Conservation (phyloP, 2,888 invertebrate species). For the Epirrhoe alternata region DNA sequence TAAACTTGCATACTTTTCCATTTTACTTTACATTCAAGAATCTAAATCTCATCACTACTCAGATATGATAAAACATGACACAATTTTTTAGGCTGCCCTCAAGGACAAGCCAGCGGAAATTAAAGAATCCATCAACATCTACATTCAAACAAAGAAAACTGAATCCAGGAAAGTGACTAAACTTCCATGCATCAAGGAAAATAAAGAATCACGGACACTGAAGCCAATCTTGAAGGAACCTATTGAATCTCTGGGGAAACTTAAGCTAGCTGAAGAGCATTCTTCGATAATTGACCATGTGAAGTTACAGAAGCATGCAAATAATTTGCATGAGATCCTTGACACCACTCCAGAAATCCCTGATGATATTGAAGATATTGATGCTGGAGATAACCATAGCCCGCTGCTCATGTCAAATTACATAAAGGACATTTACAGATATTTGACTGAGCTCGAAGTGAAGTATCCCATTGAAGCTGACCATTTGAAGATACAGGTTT, state of each 20-base stretch:
- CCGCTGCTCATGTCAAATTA: constrained; percentile 93
- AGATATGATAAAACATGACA: neutral
- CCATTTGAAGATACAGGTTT: constrained; percentile 88
- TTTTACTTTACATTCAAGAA: too few species aligned
- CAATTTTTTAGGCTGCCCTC: constrained; percentile 57
- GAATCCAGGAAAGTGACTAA: constrained; percentile 60
- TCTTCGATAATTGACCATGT: constrained; percentile 28
- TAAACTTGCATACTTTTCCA: too few species aligned
- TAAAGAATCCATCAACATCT: constrained; percentile 60
- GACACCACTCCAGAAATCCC: constrained; percentile 58
- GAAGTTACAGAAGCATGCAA: constrained; percentile 22
- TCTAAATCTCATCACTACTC: neutral
- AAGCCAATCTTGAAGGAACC: constrained; percentile 68
- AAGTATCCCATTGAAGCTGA: constrained; percentile 87
- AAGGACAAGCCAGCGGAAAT: constrained; percentile 66
- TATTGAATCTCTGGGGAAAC: constrained; percentile 68
- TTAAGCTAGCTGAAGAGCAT: constrained; percentile 53
- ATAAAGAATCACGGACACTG: constrained; percentile 52
- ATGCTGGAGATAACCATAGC: constrained; percentile 89
- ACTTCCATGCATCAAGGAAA: constrained; percentile 61
- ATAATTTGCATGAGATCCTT: constrained; percentile 12
- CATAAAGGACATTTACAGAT: constrained; percentile 94
- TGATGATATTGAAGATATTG: constrained; percentile 88
- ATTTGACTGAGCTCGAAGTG: constrained; percentile 90
- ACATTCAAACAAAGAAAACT: constrained; percentile 59